Evolutionary conservation across 2,797 vertebrate genomes (phyloP), one percentile per base, ranked within the genome.

Genomic region (Crypturellus tataupa): DNA sequence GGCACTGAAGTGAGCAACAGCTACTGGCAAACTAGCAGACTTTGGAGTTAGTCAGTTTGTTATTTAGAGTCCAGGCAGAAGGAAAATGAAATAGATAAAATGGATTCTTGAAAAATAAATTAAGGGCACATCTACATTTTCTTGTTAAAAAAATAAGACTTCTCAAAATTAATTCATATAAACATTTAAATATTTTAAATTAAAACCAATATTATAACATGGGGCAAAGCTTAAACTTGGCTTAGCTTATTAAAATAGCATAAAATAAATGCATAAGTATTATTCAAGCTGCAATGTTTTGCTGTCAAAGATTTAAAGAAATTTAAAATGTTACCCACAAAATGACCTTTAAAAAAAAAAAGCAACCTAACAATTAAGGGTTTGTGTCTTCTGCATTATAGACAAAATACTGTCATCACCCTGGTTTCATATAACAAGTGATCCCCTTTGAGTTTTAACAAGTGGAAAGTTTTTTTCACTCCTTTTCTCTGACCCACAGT

Each of bases 301-400:
- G 21, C 25, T 53, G 40, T 53, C 5, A 12, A 72, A 89, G 51
- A 60, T 84, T 86, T 49, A 68, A 86, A 81, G 31, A 84, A 58
- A 88, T 21, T 4, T 53, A 63, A 58, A 76, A 55, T 56, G 18
- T 88, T 80, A 84, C 56, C 17, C 8, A 64, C 3, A 60, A 89
- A 93, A 42, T 25, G 0, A 12, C 9, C 9, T 3, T 8, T 0
- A 47, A 47, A 42, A 42, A 42, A 42, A 14, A 5, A 16, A 16
- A 65, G 25, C 83, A 92, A 79, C 46, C 25, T 31, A 42, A 60
- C 90, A 65, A 53, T 25, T n/a, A 55, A 56, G 16, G 1, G 13
- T 75, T 23, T 78, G 10, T 2, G 2, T 49, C 59, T 89, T 77
- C 47, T 84, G 40, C 23, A 24, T 19, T 13, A 35, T 1, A 65